A percentile compares a stretch with the other conserved stretches of the same genome.
phyloP scores from a whole-genome alignment of 2,113 vertebrate species.

The Alouatta palliata region DNA sequence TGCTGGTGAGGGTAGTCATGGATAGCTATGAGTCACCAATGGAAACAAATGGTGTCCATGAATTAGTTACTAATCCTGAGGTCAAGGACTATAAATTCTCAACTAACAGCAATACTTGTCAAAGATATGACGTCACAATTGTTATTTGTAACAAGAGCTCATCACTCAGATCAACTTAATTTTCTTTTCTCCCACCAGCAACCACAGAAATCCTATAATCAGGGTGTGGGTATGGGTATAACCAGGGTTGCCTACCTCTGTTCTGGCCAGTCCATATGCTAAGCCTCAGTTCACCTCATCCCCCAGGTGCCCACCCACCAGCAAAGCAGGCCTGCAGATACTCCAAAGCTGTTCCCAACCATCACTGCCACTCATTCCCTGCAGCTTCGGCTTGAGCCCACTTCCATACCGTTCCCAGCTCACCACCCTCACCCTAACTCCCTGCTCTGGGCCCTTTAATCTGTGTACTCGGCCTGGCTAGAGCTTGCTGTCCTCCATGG shows the following conservation, averaged over 20 bases:
- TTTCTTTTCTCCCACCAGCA: constrained; percentile 72
- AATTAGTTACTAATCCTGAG: constrained; percentile 68
- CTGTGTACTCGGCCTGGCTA: not conserved
- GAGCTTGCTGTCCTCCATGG: not conserved
- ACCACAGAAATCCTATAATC: constrained; percentile 73
- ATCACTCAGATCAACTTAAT: constrained; percentile 72
- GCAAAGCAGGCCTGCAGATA: not conserved
- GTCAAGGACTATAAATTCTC: constrained; percentile 55
- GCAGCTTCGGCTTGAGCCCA: not conserved
- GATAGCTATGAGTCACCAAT: constrained; percentile 62
- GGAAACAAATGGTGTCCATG: constrained; percentile 56
- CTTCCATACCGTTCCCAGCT: not conserved
- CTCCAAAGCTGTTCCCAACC: not conserved
- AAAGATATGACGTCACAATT: constrained; percentile 63
- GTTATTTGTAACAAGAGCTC: constrained; percentile 66
- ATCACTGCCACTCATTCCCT: not conserved
- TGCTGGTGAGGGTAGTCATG: not conserved
- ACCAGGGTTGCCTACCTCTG: constrained; percentile 58
- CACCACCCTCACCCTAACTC: not conserved
- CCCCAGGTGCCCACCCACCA: not conserved
- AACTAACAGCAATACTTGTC: constrained; percentile 67
- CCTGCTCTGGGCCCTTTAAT: not conserved
- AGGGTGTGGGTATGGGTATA: constrained; percentile 67
- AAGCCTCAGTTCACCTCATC: not conserved
- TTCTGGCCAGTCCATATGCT: constrained; percentile 70